Base-by-base conservation (phyloP, 2,113 vertebrate species). In the Promerops cafer region DNA sequence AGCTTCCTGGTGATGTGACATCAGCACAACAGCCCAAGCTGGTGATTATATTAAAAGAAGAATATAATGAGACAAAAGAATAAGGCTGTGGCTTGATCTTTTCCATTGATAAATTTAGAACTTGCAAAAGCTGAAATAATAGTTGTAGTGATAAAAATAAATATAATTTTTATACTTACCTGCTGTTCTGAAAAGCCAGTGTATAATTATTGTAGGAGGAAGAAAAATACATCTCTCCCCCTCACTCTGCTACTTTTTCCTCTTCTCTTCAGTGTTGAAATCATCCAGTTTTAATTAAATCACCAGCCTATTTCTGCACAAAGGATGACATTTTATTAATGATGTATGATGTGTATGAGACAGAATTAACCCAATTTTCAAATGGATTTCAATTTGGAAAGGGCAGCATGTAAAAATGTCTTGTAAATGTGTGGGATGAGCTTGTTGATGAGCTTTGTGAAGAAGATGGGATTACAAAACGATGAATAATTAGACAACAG, bases 41-140 rank as follows among this genome's bases (percentile, higher is more conserved):
- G 53, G 50, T 97, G 93, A 97, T 97, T 97, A 94, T 94, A 94
- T 95, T 95, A 87, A 91, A 95, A 95, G 87, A 75, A 74, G 71
- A 95, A 94, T 94, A 93, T 82, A 97, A 94, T 65, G 33, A 87
- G 87, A 95, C 84, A 92, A 94, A 97, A 77, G 80, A 96, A 61
- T 59, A 89, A 94, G 70, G 28, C 50, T 89, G 30, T 74, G 60
- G 40, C 92, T 96, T 96, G 90, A 95, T 97, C 69, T 97, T 97
- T 97, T 96, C 95, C 53, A 85, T 94, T 97, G 93, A 86, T 97
- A 98, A 97, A 97, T 98, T 96, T 97, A 97, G 97, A 97, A 91
- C 83, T 80, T 88, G 75, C 82, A 94, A 93, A 95, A 97, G 69
- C 35, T 93, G 70, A 95, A 89, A 94, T 96, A 97, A 97, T 92